Evolutionary conservation across 2,888 invertebrate genomes (phyloP), one percentile per base, ranked within the genome.

Genomic region (Troides oblongomaculatus): DNA sequence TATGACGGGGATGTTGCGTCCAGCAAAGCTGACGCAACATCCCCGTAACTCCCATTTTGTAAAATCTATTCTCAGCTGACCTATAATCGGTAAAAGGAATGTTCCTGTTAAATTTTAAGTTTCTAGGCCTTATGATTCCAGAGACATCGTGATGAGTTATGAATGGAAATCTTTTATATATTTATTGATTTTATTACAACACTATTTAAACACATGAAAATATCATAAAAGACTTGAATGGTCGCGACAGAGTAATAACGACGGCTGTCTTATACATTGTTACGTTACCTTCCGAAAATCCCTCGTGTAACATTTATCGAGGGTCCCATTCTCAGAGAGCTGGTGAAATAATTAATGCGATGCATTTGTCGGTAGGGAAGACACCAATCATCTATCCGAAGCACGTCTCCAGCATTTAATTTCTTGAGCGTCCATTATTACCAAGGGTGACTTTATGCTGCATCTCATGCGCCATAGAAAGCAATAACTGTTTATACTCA

Each of bases 401-500:
- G 74, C 78, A 78, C 77, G 77, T 76, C 79, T 81, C 79, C 62
- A 69, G 66, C 78, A 78, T 83, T 82, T 84, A 82, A 83, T 87
- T 82, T 83, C 81, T 80, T 77, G 76, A 81, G 80, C 77, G 78
- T 77, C 75, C 76, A 78, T 81, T 83, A 83, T 81, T 81, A 75
- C 77, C 78, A 74, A 78, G 87, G 88, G 85, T 84, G 84, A 81
- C 81, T 84, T 84, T 82, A 81, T 78, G 82, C 81, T 76, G 76
- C 79, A 76, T 80, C 77, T 74, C 73, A 71, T 73, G 76, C 75
- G 77, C 79, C 79, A 80, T 81, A 76, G 78, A 81, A 79, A 79
- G 86, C 85, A 88, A 88, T 89, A 87, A 87, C 87, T 81, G 80
- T 81, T 87, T 82, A 81, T 83, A 84, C 84, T 85, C 81, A 77